Evolutionary conservation across 2,888 invertebrate genomes (phyloP).

Genomic region (Melieria picta): DNA sequence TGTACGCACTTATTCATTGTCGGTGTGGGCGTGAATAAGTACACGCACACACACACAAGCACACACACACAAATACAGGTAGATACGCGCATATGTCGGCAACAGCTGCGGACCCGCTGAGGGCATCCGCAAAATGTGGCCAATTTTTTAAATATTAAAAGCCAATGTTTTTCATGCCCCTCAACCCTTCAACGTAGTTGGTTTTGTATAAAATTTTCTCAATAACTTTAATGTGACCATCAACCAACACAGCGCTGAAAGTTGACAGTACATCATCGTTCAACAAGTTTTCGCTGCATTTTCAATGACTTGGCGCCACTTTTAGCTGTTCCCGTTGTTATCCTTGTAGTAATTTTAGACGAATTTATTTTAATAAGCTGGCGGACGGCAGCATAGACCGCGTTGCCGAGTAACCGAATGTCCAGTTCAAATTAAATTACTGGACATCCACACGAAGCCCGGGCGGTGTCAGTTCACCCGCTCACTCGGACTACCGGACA

Average conservation of each 20-base stretch:
- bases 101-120: conserved; percentile 13
- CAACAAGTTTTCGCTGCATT: too few relatives aligned
- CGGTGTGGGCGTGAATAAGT: conserved; percentile 6
- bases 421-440: background rate
- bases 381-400: background rate
- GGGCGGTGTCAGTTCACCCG: background rate
- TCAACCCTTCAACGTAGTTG: too few relatives aligned
- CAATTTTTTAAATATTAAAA: conserved; percentile 37
- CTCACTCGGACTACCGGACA: too few relatives aligned
- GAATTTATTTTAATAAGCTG: conserved; percentile 38
- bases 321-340: conserved; percentile 20
- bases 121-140: conserved; percentile 40
- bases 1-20: background rate
- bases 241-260: too few relatives aligned
- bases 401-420: background rate
- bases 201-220: too few relatives aligned
- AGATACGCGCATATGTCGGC: background rate
- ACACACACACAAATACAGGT: too few relatives aligned
- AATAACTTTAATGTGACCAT: too few relatives aligned
- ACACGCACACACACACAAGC: background rate
- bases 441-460: background rate
- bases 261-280: too few relatives aligned
- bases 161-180: too few relatives aligned
- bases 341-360: conserved; percentile 37
- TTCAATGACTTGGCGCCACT: background rate